These are phyloP conservation scores for Drosophila tristis DNA, from an alignment of 1,140 invertebrate genomes.

Conservation along the genomic window DNA sequence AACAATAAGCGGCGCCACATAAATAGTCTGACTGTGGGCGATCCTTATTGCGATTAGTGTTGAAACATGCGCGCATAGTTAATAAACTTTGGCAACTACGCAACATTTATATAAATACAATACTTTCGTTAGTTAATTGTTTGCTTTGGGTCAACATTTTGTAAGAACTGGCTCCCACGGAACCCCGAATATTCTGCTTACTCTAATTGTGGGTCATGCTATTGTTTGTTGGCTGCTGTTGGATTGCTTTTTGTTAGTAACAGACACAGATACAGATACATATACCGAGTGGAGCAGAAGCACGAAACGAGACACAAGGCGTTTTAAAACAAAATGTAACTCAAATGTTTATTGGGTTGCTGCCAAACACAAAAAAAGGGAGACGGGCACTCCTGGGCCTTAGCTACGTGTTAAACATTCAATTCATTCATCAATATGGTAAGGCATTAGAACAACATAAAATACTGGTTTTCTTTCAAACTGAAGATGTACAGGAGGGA, in stretches of 20 bases:
- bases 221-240: slow-evolving; percentile 5
- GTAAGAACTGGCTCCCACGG: slow-evolving; percentile 11
- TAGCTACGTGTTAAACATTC: slow-evolving; percentile 50
- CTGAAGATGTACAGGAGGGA: slow-evolving; percentile 58
- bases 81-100: slow-evolving; percentile 51
- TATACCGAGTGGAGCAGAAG: slow-evolving; percentile 34
- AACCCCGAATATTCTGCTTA: slow-evolving; percentile 27
- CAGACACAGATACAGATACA: slow-evolving; percentile 24
- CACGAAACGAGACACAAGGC: slow-evolving; percentile 49
- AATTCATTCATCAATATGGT: slow-evolving; percentile 37
- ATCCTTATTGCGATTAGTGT: slow-evolving; percentile 28
- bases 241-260: slow-evolving; percentile 48
- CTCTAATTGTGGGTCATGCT: slow-evolving; percentile 33
- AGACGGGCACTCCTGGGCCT: slow-evolving; percentile 16
- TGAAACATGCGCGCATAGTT: slow-evolving; percentile 38
- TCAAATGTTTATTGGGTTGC: slow-evolving; percentile 74
- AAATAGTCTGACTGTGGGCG: not conserved
- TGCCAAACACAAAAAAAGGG: slow-evolving; percentile 53
- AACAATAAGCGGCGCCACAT: slow-evolving; percentile 9
- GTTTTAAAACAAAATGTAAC: slow-evolving; percentile 51
- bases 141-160: slow-evolving; percentile 44
- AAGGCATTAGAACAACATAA: slow-evolving; percentile 57
- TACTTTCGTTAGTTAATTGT: slow-evolving; percentile 60
- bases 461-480: slow-evolving; percentile 67
- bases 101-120: slow-evolving; percentile 73